Evolutionary conservation across 2,797 vertebrate genomes (phyloP).

Genomic region (Ara ararauna): DNA sequence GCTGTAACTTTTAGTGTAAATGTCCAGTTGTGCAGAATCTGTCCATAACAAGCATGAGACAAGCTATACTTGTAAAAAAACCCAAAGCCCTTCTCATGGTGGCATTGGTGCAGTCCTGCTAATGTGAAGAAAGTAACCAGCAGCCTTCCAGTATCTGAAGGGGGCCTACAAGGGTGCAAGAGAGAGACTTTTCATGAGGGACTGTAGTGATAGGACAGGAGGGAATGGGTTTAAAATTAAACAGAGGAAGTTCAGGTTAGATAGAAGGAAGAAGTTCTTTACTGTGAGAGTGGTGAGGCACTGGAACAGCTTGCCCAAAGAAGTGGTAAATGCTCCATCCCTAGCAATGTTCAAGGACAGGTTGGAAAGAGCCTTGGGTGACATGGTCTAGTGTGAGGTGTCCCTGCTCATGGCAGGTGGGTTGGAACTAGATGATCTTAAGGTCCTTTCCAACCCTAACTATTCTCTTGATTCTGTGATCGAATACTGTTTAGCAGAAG

Average conservation of each 20-base stretch:
- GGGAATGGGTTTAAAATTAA: neutral
- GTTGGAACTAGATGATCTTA: neutral
- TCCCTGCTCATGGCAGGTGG: neutral
- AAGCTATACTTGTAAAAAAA: neutral
- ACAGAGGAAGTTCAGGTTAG: neutral
- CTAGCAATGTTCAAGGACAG: neutral
- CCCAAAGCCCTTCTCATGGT: accelerated
- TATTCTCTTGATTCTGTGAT: neutral
- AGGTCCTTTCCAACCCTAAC: neutral
- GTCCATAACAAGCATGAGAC: neutral
- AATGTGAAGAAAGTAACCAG: neutral
- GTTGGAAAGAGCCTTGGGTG: neutral
- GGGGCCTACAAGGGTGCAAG: neutral
- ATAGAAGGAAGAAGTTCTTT: neutral
- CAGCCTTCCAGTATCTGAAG: neutral
- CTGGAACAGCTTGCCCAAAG: neutral
- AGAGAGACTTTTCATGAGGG: neutral
- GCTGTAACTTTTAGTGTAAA: neutral
- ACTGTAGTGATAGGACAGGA: neutral
- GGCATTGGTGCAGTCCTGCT: neutral
- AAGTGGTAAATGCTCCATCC: neutral
- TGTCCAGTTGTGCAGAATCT: neutral
- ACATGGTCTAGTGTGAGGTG: neutral
- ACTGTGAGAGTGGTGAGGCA: neutral
- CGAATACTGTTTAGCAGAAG: neutral